phyloP scores from a whole-genome alignment of 2,113 vertebrate species.

The Cichladusa arquata region DNA sequence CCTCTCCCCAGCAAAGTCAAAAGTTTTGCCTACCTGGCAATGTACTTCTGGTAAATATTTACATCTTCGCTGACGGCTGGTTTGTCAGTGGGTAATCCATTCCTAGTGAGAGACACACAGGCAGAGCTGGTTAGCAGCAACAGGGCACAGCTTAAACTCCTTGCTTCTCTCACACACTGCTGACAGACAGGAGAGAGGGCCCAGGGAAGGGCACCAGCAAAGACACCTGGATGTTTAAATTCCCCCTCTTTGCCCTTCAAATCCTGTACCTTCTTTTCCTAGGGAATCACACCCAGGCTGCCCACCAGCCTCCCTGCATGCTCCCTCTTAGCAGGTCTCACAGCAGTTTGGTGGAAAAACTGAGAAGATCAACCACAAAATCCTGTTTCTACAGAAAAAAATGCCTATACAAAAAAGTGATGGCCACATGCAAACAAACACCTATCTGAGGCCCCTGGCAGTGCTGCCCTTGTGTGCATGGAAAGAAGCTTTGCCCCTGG shows the following conservation, averaged over 20 bases:
- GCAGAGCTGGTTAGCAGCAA: conserved; percentile 68
- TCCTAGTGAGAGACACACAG: conserved; percentile 88
- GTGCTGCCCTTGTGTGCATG: fast-evolving
- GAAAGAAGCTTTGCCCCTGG: not conserved
- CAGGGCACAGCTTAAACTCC: not conserved
- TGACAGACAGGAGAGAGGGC: not conserved
- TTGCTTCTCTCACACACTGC: not conserved
- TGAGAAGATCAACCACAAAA: not conserved
- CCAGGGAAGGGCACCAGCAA: not conserved
- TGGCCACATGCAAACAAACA: not conserved
- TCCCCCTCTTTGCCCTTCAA: not conserved
- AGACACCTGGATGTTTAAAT: not conserved
- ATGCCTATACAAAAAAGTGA: not conserved
- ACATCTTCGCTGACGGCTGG: conserved; percentile 90
- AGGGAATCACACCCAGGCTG: not conserved
- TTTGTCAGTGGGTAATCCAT: conserved; percentile 97
- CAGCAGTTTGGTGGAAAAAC: not conserved
- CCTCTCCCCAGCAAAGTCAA: conserved; percentile 35
- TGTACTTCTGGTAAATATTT: conserved; percentile 99
- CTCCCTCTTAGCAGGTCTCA: not conserved
- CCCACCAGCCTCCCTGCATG: not conserved
- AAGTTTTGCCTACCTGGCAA: conserved; percentile 95
- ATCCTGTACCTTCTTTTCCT: not conserved
- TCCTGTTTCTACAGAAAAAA: not conserved
- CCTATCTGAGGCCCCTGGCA: not conserved